A percentile compares a stretch with the other conserved stretches of the same genome.
Conservation (phyloP, 1,140 invertebrate species). For the Tetraneura akinire region DNA sequence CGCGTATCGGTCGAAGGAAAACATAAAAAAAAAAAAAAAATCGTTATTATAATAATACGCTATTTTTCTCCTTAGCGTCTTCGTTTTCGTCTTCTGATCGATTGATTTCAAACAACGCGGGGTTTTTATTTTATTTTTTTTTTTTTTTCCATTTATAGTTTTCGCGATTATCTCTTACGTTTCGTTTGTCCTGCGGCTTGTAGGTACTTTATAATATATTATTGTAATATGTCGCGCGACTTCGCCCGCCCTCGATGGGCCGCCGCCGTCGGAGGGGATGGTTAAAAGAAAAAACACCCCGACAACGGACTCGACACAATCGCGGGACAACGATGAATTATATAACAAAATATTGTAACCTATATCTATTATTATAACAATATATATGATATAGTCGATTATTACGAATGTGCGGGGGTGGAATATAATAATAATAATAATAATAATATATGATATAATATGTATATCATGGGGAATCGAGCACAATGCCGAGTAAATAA, state of each 20-base stretch:
- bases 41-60: neutral
- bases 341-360: too few relatives aligned
- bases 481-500: neutral
- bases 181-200: neutral
- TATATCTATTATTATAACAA: too few relatives aligned
- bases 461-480: neutral
- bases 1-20: neutral
- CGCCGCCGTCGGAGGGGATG: neutral
- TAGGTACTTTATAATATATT: too few relatives aligned
- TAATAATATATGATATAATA: neutral
- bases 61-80: constrained; percentile 16
- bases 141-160: neutral
- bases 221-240: too few relatives aligned
- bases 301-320: too few relatives aligned
- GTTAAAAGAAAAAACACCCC: too few relatives aligned
- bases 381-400: too few relatives aligned
- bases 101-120: constrained; percentile 36
- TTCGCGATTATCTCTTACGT: constrained; percentile 12
- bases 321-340: too few relatives aligned
- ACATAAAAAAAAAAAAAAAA: neutral
- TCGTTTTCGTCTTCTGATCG: constrained; percentile 30
- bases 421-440: neutral
- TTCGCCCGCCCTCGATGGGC: neutral
- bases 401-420: constrained; percentile 11
- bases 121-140: too few relatives aligned